These are phyloP conservation scores for Eulimnadia texana DNA, from an alignment of 1,140 invertebrate species.

Conservation along the genomic window DNA sequence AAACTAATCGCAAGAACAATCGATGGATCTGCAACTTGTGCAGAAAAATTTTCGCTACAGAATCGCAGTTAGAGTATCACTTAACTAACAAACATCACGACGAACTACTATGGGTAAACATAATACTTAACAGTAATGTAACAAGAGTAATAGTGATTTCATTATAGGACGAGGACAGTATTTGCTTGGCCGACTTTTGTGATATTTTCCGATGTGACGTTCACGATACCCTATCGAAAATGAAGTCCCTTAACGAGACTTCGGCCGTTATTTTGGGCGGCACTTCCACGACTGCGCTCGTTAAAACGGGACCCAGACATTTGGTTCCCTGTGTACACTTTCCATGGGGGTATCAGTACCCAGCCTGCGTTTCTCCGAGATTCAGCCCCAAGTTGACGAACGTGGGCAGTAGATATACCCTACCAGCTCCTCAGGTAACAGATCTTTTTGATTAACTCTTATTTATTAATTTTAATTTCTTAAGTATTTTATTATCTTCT, in stretches of 20 bases:
- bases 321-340: slow-evolving; percentile 22
- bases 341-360: slow-evolving; percentile 50
- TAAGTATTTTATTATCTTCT: too few species aligned
- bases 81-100: slow-evolving; percentile 78
- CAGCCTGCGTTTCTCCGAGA: slow-evolving; percentile 29
- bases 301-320: slow-evolving; percentile 35
- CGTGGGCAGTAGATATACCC: too few species aligned
- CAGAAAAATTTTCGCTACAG: slow-evolving; percentile 81
- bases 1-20: slow-evolving; percentile 61
- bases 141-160: slow-evolving; percentile 5
- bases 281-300: slow-evolving; percentile 25
- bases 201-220: slow-evolving; percentile 90
- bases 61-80: slow-evolving; percentile 72
- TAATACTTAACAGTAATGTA: not conserved
- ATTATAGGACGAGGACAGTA: slow-evolving; percentile 67
- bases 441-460: too few species aligned
- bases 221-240: slow-evolving; percentile 28
- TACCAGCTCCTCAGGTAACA: too few species aligned
- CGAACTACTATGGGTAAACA: slow-evolving; percentile 61
- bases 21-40: slow-evolving; percentile 84
- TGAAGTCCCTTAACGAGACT: slow-evolving; percentile 17
- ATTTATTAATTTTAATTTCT: too few species aligned
- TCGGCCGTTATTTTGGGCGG: slow-evolving; percentile 43
- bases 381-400: not conserved
- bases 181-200: slow-evolving; percentile 84